Evolutionary conservation across 2,797 vertebrate species (phyloP).

Genomic region (Chelon auratus): DNA sequence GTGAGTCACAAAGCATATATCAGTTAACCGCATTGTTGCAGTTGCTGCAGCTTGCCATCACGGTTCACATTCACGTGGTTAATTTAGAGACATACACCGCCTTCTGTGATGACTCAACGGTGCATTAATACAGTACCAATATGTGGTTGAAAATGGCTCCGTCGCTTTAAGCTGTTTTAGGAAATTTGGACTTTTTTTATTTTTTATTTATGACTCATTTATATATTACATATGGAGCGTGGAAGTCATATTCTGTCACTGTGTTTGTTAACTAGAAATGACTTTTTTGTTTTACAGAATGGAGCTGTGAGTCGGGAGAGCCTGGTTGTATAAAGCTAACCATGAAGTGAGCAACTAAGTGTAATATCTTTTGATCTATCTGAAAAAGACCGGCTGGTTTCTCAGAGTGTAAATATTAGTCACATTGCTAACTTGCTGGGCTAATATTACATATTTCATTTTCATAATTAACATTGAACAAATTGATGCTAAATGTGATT

Average conservation of each 20-base stretch:
- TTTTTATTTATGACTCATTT: neutral
- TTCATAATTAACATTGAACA: neutral
- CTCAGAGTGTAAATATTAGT: conserved; percentile 59
- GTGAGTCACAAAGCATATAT: conserved; percentile 67
- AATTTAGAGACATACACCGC: neutral
- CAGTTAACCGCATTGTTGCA: no score
- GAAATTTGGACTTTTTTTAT: neutral
- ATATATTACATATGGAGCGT: no score
- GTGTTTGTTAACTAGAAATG: neutral
- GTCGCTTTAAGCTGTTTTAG: no score
- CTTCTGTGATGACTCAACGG: neutral
- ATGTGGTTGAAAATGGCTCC: neutral
- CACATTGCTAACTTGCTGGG: conserved; percentile 28
- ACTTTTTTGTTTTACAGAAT: conserved; percentile 83
- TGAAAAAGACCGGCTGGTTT: neutral
- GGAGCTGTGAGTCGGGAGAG: conserved; percentile 92
- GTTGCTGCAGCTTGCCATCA: no score
- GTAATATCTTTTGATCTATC: neutral
- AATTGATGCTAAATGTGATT: conserved; percentile 43
- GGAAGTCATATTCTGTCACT: neutral
- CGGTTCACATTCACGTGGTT: no score
- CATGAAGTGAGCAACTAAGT: neutral
- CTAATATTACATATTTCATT: conserved; percentile 28
- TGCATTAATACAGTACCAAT: neutral
- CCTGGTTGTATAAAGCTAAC: conserved; percentile 87